Percentiles rank a stretch among this genome's conserved stretches.
Conservation (phyloP, 2,888 invertebrate species). For the Dinocampus coccinellae region DNA sequence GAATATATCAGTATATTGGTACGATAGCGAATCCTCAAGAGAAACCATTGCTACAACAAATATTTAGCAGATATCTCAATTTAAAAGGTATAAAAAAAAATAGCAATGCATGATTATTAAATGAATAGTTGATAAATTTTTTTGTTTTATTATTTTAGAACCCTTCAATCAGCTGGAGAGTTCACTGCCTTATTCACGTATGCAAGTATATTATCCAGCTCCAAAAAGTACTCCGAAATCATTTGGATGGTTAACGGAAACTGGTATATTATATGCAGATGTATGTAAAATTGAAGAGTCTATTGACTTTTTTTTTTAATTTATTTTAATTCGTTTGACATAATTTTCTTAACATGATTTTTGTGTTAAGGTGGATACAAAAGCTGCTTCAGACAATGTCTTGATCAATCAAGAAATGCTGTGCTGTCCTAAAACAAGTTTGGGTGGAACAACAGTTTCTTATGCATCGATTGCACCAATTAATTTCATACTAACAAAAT, state of each 20-base stretch:
- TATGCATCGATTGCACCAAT: constrained; percentile 72
- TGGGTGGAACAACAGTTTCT: constrained; percentile 53
- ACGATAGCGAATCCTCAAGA: constrained; percentile 79
- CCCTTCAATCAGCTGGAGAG: constrained; percentile 81
- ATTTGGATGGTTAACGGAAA: constrained; percentile 90
- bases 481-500: constrained; percentile 88
- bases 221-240: constrained; percentile 78
- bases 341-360: neutral
- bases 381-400: constrained; percentile 63
- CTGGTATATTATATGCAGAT: constrained; percentile 85
- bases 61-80: constrained; percentile 84
- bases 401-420: constrained; percentile 63
- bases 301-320: constrained; percentile 59
- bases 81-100: constrained; percentile 72
- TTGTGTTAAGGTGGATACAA: constrained; percentile 59
- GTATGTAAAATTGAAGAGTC: constrained; percentile 69
- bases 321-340: no score
- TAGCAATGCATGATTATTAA: neutral
- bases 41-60: constrained; percentile 82
- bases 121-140: constrained; percentile 3
- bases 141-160: constrained; percentile 57
- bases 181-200: constrained; percentile 80
- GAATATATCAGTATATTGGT: constrained; percentile 91
- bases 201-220: constrained; percentile 82
- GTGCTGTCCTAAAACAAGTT: constrained; percentile 62